Conservation (phyloP, 37 sponge, comb jelly and placozoan species). For the Chondrilla cf. caribensis region DNA sequence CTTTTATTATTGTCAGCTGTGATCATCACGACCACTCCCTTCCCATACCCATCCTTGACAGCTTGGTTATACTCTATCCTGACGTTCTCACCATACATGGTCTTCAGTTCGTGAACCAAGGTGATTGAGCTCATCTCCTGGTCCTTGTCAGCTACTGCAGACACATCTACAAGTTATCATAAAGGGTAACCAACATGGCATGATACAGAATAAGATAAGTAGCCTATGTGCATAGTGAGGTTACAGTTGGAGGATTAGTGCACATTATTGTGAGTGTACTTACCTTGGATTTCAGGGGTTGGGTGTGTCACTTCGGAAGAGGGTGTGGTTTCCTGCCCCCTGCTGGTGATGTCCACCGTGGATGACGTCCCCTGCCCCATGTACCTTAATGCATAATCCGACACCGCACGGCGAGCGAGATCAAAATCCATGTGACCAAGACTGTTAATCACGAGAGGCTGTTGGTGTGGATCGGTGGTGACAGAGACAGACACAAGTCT, state of each 20-base stretch:
- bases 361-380: background rate
- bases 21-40: background rate
- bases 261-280: too few relatives aligned
- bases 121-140: too few relatives aligned
- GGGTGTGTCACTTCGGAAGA: too few relatives aligned
- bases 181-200: too few relatives aligned
- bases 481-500: background rate
- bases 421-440: background rate
- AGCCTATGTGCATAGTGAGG: too few relatives aligned
- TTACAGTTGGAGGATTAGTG: too few relatives aligned
- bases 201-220: too few relatives aligned
- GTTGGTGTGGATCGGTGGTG: background rate
- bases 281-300: too few relatives aligned
- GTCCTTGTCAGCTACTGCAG: too few relatives aligned
- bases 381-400: background rate
- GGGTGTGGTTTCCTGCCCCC: too few relatives aligned
- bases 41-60: constrained; percentile 19
- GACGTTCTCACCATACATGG: constrained; percentile 48
- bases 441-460: background rate
- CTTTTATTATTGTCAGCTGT: background rate
- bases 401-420: background rate
- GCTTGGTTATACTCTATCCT: background rate
- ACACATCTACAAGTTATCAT: too few relatives aligned
- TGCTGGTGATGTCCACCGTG: too few relatives aligned
- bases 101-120: constrained; percentile 38